Evolutionary conservation across 2,888 invertebrate genomes (phyloP).

Genomic region (Dynastes tityus): DNA sequence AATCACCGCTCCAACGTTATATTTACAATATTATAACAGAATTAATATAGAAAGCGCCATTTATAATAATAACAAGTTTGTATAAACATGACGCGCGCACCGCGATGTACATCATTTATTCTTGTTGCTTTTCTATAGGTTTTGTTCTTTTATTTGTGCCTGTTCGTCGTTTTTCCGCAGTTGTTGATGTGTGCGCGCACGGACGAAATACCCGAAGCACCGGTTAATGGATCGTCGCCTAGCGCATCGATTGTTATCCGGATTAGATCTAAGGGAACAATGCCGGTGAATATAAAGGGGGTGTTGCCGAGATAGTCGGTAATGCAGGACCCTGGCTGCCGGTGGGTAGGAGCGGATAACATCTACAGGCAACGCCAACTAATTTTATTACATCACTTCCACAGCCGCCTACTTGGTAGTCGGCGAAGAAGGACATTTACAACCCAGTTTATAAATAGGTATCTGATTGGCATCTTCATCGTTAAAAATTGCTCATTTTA

Average conservation of each 20-base stretch:
- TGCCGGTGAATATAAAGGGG: constrained; percentile 48
- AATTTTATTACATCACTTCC: constrained; percentile 57
- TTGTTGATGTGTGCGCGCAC: not conserved
- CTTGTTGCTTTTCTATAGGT: not conserved
- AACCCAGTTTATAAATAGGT: constrained; percentile 47
- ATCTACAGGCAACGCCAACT: constrained; percentile 57
- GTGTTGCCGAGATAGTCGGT: constrained; percentile 47
- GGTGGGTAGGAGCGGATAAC: constrained; percentile 57
- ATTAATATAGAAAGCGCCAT: constrained; percentile 12
- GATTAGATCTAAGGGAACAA: constrained; percentile 45
- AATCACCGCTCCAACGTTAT: too few relatives aligned
- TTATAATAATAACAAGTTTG: constrained; percentile 21
- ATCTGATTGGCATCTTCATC: constrained; percentile 31
- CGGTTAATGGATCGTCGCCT: constrained; percentile 10
- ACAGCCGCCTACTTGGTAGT: constrained; percentile 51
- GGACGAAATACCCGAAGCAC: constrained; percentile 21
- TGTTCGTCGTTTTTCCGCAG: not conserved
- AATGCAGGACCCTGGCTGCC: constrained; percentile 53
- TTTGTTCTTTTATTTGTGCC: not conserved
- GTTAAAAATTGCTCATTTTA: constrained; percentile 20
- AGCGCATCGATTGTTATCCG: constrained; percentile 20
- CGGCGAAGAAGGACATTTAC: constrained; percentile 48
- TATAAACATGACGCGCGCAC: constrained; percentile 5
- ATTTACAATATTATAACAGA: constrained; percentile 4
- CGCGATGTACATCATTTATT: not conserved